Percentiles rank a stretch among this genome's conserved stretches.
These are phyloP conservation scores for Calypte anna DNA, from an alignment of 2,113 vertebrate genomes.

Conservation along the genomic window DNA sequence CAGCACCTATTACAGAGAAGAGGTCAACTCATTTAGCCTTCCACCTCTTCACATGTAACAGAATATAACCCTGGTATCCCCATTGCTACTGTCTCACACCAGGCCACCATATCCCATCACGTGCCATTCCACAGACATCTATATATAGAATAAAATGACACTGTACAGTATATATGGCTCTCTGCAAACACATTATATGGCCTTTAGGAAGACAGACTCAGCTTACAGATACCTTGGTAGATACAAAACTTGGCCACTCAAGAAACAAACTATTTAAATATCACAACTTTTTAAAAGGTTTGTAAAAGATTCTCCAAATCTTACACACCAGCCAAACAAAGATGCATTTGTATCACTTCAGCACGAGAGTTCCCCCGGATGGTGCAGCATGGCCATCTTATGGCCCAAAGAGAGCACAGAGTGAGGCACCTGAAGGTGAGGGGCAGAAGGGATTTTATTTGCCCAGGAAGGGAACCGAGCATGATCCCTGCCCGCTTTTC, in stretches of 20 bases:
- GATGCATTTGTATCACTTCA: background rate
- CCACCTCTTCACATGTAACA: background rate
- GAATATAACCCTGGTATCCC: background rate
- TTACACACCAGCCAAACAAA: background rate
- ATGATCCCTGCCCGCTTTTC: background rate
- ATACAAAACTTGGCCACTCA: background rate
- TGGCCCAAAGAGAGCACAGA: background rate
- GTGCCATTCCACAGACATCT: background rate
- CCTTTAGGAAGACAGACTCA: background rate
- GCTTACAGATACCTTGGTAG: background rate
- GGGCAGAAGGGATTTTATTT: background rate
- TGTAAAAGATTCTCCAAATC: background rate
- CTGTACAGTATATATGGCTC: background rate
- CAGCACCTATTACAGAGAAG: background rate
- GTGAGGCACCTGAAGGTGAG: fast-evolving
- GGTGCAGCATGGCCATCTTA: fast-evolving
- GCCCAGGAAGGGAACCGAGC: background rate
- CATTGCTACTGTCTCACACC: background rate
- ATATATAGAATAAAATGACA: background rate
- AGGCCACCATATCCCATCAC: background rate
- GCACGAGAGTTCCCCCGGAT: background rate
- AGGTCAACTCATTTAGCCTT: background rate
- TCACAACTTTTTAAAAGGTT: background rate
- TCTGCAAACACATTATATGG: background rate
- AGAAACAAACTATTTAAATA: background rate